Evolutionary conservation across 92 coral and sea anemone genomes (phyloP).

Genomic region (Anthopleura xanthogrammica): DNA sequence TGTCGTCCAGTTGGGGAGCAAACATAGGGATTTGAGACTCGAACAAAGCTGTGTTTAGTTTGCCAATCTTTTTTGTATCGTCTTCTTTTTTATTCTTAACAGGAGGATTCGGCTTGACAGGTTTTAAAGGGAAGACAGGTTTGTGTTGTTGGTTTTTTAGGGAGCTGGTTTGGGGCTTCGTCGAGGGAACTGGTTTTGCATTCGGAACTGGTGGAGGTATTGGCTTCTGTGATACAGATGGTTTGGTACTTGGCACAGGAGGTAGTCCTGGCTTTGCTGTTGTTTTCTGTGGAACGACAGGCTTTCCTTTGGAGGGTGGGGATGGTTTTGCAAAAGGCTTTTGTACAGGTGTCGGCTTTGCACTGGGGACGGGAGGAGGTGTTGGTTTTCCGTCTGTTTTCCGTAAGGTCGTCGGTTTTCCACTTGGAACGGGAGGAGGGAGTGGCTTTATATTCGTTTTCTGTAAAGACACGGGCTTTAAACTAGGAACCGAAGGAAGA

Average conservation of each 20-base stretch:
- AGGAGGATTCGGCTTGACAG: slow-evolving; percentile 13
- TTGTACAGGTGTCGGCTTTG: slow-evolving; percentile 26
- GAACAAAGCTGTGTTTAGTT: slow-evolving; percentile 24
- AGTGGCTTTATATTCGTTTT: slow-evolving; percentile 12
- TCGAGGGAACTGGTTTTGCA: slow-evolving; percentile 9
- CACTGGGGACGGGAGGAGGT: slow-evolving; percentile 33
- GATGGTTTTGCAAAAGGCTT: slow-evolving; percentile 13
- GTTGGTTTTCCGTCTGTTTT: slow-evolving; percentile 24
- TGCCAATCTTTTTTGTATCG: slow-evolving; percentile 18
- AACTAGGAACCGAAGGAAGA: neutral
- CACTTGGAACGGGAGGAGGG: slow-evolving; percentile 9
- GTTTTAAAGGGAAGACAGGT: slow-evolving; percentile 25
- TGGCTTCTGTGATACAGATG: neutral
- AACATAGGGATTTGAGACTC: slow-evolving; percentile 20
- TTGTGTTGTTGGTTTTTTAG: neutral
- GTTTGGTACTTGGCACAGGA: slow-evolving; percentile 9
- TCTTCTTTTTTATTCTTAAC: neutral
- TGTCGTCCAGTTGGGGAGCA: slow-evolving; percentile 37
- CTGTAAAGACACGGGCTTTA: slow-evolving; percentile 5
- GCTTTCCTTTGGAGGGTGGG: slow-evolving; percentile 11
- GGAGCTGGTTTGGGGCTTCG: neutral
- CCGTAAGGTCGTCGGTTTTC: slow-evolving; percentile 5
- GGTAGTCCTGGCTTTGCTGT: slow-evolving; percentile 39
- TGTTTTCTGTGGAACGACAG: slow-evolving; percentile 26
- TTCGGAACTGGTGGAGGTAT: slow-evolving; percentile 19